A percentile compares a stretch with the other conserved stretches of the same genome.
Evolutionary conservation across 2,888 invertebrate species (phyloP).

Genomic region (Monochamus alternatus): DNA sequence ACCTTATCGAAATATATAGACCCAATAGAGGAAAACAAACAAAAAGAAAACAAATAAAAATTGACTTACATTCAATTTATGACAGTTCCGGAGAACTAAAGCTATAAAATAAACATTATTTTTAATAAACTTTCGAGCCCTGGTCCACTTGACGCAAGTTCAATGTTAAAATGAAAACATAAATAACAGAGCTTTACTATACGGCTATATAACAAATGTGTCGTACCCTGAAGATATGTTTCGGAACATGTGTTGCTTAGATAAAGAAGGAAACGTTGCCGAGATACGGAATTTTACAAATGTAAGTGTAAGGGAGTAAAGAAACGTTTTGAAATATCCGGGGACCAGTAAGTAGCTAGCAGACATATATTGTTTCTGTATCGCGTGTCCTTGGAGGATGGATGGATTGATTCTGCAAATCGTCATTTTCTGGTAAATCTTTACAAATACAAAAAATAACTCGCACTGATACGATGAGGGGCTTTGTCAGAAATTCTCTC

Average conservation of each 20-base stretch:
- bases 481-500: no score
- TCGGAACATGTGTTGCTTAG: slow-evolving; percentile 14
- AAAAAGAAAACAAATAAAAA: not conserved
- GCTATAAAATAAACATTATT: slow-evolving; percentile 4
- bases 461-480: not conserved
- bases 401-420: not conserved
- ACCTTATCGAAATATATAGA: not conserved
- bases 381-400: not conserved
- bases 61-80: slow-evolving; percentile 6
- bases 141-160: slow-evolving; percentile 9
- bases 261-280: slow-evolving; percentile 13
- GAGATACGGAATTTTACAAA: slow-evolving; percentile 26
- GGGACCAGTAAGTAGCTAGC: slow-evolving; percentile 15
- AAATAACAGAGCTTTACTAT: slow-evolving; percentile 14
- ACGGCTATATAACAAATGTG: slow-evolving; percentile 17
- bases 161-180: slow-evolving; percentile 28
- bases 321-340: slow-evolving; percentile 13
- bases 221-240: slow-evolving; percentile 2
- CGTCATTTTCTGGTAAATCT: not conserved
- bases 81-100: slow-evolving; percentile 1
- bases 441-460: no score
- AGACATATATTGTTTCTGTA: slow-evolving; percentile 16
- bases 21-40: not conserved
- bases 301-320: not conserved
- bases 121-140: not conserved